Evolutionary conservation across 2,797 vertebrate species (phyloP), one percentile per base, ranked within the genome.

Genomic region (Echiichthys vipera): DNA sequence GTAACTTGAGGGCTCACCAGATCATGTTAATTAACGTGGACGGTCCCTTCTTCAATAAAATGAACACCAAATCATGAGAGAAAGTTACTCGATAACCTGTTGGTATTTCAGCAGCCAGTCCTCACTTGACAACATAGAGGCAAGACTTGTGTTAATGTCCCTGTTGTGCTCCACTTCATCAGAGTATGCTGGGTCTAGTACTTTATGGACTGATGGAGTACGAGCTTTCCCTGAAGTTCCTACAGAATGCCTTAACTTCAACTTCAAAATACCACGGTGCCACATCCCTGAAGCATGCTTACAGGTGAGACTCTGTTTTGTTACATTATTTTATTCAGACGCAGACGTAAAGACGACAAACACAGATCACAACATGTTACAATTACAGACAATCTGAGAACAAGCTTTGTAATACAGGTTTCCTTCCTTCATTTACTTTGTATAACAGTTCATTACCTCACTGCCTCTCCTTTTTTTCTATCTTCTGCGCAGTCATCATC

Each of bases 141-240:
- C 17, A 17, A 27, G 9, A 13, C 27, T 55, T 56, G 32, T 50
- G 27, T 65, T 45, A 27, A 94, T 56, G 9, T 25, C 10, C 46
- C 4, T 64, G 45, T 53, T 83, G 18, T 83, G 32, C 36, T 84
- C 49, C 58, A 3, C 55, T 51, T 7, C 43, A 62, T 75, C 83
- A 99, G 97, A 98, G 95, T 83, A 98, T 97, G 93, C 95, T 98
- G 0, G 97, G 97, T 43, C 75, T 98, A 59, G 94, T 98, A 71
- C 95, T 99, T 74, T 95, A 97, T 0, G 95, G 95, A 15, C 93
- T 98, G 46, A 96, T 96, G 96, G 96, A 98, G 86, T 96, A 96
- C 0, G 96, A 98, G 73, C 94, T 97, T 37, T 95, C 97, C 14
- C 93, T 97, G 47, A 97, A 95, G 76, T 99, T 98, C 89, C 94